Conservation (phyloP, 2,797 vertebrate genomes). For the Anabas testudineus region DNA sequence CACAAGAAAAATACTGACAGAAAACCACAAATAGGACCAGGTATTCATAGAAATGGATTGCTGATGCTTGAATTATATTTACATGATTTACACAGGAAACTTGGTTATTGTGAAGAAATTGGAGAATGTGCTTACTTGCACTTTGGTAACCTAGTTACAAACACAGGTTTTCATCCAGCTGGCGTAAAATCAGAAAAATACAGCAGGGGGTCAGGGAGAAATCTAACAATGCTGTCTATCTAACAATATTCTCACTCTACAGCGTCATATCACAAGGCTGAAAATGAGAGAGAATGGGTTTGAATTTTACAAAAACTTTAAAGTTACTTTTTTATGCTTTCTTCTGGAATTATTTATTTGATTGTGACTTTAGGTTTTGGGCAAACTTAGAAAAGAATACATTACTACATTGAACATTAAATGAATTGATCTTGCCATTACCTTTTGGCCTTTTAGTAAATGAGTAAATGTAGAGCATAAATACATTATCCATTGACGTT, state of each 20-base stretch:
- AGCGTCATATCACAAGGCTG: not conserved
- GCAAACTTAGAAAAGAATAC: too few relatives aligned
- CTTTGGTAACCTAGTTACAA: not conserved
- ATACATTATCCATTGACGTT: too few relatives aligned
- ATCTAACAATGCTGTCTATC: not conserved
- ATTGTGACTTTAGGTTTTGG: too few relatives aligned
- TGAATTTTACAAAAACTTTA: not conserved
- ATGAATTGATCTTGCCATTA: too few relatives aligned
- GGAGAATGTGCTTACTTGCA: not conserved
- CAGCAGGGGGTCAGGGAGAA: not conserved
- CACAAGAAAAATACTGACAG: not conserved
- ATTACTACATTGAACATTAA: too few relatives aligned
- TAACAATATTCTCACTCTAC: not conserved
- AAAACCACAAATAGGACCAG: not conserved
- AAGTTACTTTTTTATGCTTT: too few relatives aligned
- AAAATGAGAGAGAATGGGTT: not conserved
- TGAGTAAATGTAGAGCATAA: too few relatives aligned
- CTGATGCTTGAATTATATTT: not conserved
- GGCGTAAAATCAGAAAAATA: not conserved
- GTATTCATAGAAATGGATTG: too few relatives aligned
- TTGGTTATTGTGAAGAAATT: not conserved
- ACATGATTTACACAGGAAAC: not conserved
- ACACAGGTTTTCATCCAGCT: not conserved
- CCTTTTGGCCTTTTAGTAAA: too few relatives aligned
- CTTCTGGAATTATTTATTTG: too few relatives aligned